Evolutionary conservation across 2,113 vertebrate genomes (phyloP).

Genomic region (Danionella cerebrum): DNA sequence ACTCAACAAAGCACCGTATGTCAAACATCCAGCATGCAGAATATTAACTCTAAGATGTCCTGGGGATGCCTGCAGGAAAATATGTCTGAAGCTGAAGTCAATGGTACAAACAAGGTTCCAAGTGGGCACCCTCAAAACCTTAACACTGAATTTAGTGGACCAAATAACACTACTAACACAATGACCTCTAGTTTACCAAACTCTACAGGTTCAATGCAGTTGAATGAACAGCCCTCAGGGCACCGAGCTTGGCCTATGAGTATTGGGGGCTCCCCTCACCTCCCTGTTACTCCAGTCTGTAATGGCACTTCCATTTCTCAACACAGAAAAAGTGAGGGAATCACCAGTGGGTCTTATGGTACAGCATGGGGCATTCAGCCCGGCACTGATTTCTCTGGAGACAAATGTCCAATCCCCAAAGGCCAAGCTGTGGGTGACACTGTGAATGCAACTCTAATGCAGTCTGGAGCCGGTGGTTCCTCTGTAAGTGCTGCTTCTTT

Average conservation of each 20-base stretch:
- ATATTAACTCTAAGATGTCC: conserved; percentile 78
- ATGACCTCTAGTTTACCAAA: conserved; percentile 99
- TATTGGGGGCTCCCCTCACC: conserved; percentile 76
- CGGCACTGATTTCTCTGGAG: conserved; percentile 80
- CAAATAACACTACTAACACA: conserved; percentile 99
- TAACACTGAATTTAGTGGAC: conserved; percentile 97
- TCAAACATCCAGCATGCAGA: conserved; percentile 74
- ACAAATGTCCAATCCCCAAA: conserved; percentile 77
- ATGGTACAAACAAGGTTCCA: conserved; percentile 92
- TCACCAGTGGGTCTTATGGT: conserved; percentile 74
- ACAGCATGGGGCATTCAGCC: conserved; percentile 77
- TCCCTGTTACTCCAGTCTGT: conserved; percentile 76
- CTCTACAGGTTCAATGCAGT: conserved; percentile 85
- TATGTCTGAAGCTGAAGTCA: conserved; percentile 73
- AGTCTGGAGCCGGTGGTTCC: conserved; percentile 73
- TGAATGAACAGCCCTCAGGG: conserved; percentile 75
- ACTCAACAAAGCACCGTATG: conserved; percentile 75
- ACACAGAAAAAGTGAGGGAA: conserved; percentile 77
- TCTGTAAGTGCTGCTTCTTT: conserved; percentile 66
- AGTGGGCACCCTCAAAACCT: conserved; percentile 89
- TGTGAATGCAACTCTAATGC: conserved; percentile 96
- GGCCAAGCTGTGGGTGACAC: conserved; percentile 85
- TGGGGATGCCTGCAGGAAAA: conserved; percentile 78
- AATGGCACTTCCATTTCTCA: conserved; percentile 84
- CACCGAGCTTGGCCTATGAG: conserved; percentile 74